These are phyloP conservation scores for Rhyzopertha dominica DNA, from an alignment of 1,140 invertebrate genomes.

Conservation along the genomic window DNA sequence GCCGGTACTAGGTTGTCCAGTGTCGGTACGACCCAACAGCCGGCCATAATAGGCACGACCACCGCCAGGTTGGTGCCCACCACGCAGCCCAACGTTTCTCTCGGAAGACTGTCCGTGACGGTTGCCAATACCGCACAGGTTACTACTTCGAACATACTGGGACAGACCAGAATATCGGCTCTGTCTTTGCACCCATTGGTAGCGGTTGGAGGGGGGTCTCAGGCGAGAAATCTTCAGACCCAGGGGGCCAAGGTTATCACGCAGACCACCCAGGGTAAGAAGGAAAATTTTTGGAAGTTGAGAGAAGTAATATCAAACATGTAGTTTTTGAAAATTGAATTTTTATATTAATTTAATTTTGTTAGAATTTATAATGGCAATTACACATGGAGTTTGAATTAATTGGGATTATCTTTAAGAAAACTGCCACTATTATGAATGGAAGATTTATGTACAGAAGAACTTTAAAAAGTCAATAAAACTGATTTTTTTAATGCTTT, in stretches of 20 bases:
- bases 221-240: conserved; percentile 27
- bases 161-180: conserved; percentile 28
- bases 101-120: conserved; percentile 31
- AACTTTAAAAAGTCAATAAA: too few relatives aligned
- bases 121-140: conserved; percentile 22
- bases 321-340: too few relatives aligned
- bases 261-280: conserved; percentile 37
- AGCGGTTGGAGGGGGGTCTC: conserved; percentile 35
- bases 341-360: too few relatives aligned
- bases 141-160: conserved; percentile 23
- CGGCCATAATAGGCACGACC: conserved; percentile 24
- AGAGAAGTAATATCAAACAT: too few relatives aligned
- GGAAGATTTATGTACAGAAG: too few relatives aligned
- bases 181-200: conserved; percentile 34
- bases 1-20: conserved; percentile 34
- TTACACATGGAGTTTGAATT: too few relatives aligned
- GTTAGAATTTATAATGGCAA: too few relatives aligned
- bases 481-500: too few relatives aligned
- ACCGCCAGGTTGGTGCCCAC: conserved; percentile 29
- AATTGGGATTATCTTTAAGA: too few relatives aligned
- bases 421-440: too few relatives aligned
- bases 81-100: conserved; percentile 30
- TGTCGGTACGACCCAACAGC: conserved; percentile 25
- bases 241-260: conserved; percentile 40
- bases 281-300: too few relatives aligned